Evolutionary conservation across 2,113 vertebrate species (phyloP), one percentile per base, ranked within the genome.

Genomic region (Neolamprologus tretocephalus): DNA sequence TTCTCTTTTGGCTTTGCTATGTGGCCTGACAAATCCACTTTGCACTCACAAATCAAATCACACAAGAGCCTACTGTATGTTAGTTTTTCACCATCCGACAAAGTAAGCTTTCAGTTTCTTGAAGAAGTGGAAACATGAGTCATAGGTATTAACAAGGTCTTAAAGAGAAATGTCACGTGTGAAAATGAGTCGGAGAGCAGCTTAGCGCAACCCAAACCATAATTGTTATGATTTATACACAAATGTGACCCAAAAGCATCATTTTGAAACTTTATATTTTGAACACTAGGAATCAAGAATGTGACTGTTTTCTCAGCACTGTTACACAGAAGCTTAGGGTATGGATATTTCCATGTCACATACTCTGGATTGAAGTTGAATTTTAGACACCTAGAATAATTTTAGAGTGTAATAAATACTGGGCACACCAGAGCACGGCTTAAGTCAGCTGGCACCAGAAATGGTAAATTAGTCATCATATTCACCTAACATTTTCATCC

Each of bases 91-190:
- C 42, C 79, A 49, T 55, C 33, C 47, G 57, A 89, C 87, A 91
- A 91, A 93, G 86, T 53, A 26, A 82, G 85, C 86, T 82, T 82
- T 89, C 55, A 85, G 87, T 89, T 84, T 83, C 53, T 75, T 71
- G 79, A 84, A 75, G 23, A 89, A 78, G 54, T 94, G 85, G 81
- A 92, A 88, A 89, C 45, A 79, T 90, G 87, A 90, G 40, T 94
- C 81, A 91, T 17, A 35, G 35, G 66, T 73, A 83, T 84, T 88
- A 91, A 80, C 71, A 82, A 82, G 82, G 82, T 83, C 49, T 89
- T 86, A 88, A 87, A 81, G 83, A 84, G 28, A 88, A 91, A 85
- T 84, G 85, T 90, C 79, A 68, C 73, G 66, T 88, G 86, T 85
- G 58, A 87, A 86, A 85, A 86, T 54, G 78, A 88, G 87, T 87